Evolutionary conservation across 2,797 vertebrate species (phyloP).

Genomic region (Dendrocincla fuliginosa): DNA sequence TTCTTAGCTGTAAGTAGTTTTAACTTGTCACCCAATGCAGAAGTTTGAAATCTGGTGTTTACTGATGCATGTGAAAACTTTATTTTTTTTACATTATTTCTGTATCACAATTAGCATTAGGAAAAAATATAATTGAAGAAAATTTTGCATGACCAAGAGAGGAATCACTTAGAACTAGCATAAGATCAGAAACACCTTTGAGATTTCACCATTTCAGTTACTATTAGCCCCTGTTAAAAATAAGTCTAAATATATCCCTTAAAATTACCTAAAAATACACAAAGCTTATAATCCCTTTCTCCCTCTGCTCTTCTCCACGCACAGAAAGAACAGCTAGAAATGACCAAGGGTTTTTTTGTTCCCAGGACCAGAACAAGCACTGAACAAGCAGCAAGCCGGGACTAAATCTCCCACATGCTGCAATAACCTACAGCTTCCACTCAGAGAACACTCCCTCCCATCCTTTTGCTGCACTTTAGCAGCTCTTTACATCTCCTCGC

Average conservation of each 20-base stretch:
- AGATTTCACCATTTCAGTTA: background rate
- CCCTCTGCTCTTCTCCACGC: background rate
- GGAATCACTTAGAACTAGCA: background rate
- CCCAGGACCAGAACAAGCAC: background rate
- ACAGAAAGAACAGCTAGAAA: fast-evolving
- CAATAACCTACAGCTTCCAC: fast-evolving
- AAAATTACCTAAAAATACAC: background rate
- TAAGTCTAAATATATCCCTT: background rate
- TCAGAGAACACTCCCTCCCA: fast-evolving
- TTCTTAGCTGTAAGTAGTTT: background rate
- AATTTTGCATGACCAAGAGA: background rate
- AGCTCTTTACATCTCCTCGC: fast-evolving
- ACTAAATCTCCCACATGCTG: background rate
- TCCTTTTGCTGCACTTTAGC: fast-evolving
- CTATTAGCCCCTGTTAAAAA: background rate
- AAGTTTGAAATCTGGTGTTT: background rate
- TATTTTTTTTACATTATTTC: background rate
- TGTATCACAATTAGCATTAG: background rate
- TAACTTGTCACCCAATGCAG: background rate
- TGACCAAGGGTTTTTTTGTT: fast-evolving
- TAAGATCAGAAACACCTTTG: fast-evolving
- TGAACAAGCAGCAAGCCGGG: background rate
- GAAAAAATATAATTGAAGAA: background rate
- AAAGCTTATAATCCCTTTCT: background rate
- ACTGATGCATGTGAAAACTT: background rate